These are phyloP conservation scores for Diplogasteroides magnus DNA, from an alignment of 1,140 invertebrate species.

Conservation along the genomic window DNA sequence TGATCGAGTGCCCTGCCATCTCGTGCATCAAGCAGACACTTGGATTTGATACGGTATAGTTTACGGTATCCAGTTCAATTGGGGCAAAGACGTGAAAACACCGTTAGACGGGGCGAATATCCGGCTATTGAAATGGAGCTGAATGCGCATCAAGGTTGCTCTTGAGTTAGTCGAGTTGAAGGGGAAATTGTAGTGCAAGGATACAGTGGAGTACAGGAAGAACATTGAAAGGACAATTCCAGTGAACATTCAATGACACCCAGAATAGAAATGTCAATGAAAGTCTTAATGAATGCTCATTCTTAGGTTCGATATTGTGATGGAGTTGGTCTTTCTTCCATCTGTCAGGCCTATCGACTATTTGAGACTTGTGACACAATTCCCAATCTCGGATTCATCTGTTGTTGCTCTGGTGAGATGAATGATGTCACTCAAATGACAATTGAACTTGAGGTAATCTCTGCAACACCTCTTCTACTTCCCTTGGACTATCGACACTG, in stretches of 20 bases:
- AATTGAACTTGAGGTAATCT: not conserved
- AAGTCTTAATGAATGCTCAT: too few relatives aligned
- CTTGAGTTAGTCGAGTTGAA: too few relatives aligned
- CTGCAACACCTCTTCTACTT: not conserved
- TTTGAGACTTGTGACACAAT: slow-evolving; percentile 47
- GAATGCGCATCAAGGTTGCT: too few relatives aligned
- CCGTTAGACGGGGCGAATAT: too few relatives aligned
- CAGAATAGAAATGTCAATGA: too few relatives aligned
- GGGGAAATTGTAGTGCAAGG: too few relatives aligned
- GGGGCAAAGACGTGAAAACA: too few relatives aligned
- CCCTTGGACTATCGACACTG: not conserved
- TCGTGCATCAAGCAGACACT: slow-evolving; percentile 51
- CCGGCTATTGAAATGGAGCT: too few relatives aligned
- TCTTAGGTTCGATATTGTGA: slow-evolving; percentile 52
- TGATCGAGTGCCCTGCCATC: slow-evolving; percentile 49
- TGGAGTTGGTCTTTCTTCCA: slow-evolving; percentile 48
- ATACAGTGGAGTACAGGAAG: too few relatives aligned
- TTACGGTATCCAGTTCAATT: slow-evolving; percentile 7
- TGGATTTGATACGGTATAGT: slow-evolving; percentile 47
- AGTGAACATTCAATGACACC: too few relatives aligned
- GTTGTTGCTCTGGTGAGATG: slow-evolving; percentile 47
- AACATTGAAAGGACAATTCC: too few relatives aligned
- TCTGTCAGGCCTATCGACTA: slow-evolving; percentile 49
- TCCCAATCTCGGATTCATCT: slow-evolving; percentile 48
- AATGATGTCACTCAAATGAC: slow-evolving; percentile 33